These are phyloP conservation scores for Danaus chrysippus DNA, from an alignment of 2,888 invertebrate species.

Conservation along the genomic window DNA sequence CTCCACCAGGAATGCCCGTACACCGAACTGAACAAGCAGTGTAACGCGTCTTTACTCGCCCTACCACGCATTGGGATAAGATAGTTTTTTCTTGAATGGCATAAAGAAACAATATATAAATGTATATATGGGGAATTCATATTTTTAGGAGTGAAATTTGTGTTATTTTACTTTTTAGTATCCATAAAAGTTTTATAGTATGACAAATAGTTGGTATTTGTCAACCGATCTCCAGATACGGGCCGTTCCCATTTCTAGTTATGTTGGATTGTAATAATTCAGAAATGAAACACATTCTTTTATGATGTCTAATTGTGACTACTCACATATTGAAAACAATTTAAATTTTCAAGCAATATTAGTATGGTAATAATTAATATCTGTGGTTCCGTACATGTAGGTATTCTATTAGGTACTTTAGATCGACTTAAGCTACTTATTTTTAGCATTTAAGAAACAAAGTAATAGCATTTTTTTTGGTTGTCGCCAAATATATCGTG, in stretches of 20 bases:
- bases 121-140: neutral
- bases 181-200: constrained; percentile 49
- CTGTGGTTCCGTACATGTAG: no score
- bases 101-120: constrained; percentile 25
- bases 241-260: constrained; percentile 21
- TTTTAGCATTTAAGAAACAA: no score
- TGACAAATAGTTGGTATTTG: constrained; percentile 38
- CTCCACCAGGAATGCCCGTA: constrained; percentile 34
- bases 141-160: neutral
- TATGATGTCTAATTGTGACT: no score
- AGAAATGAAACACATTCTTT: constrained; percentile 9
- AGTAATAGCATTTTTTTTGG: constrained; percentile 9
- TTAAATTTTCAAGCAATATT: no score
- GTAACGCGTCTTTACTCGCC: no score
- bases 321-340: no score
- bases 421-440: no score
- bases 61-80: no score
- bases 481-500: constrained; percentile 13
- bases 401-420: no score
- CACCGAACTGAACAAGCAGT: no score
- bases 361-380: no score
- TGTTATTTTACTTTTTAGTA: constrained; percentile 43
- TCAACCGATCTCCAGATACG: constrained; percentile 25
- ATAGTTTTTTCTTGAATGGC: constrained; percentile 15
- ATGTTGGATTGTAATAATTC: constrained; percentile 26